phyloP scores from a whole-genome alignment of 2,113 vertebrate species.

The Chloropsis cyanopogon region DNA sequence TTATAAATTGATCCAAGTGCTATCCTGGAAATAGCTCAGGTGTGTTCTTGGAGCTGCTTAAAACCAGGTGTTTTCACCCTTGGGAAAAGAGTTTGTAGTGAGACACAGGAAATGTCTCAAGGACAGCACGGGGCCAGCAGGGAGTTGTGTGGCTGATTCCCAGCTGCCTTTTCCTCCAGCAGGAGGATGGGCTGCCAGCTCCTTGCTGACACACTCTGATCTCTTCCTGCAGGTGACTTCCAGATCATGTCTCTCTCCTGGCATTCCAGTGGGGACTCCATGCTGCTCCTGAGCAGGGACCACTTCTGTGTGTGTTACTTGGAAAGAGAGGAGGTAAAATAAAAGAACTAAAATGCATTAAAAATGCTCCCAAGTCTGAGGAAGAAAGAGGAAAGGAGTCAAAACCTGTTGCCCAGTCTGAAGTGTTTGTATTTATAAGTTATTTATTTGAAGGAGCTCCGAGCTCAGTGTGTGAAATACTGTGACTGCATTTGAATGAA shows the following conservation, averaged over 20 bases:
- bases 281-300: conserved; percentile 87
- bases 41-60: neutral
- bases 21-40: neutral
- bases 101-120: neutral
- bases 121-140: neutral
- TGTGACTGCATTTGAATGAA: neutral
- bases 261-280: conserved; percentile 79
- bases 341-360: neutral
- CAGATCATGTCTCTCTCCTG: conserved; percentile 84
- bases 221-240: conserved; percentile 78
- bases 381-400: neutral
- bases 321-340: conserved; percentile 70
- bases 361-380: neutral
- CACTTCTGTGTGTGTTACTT: conserved; percentile 91
- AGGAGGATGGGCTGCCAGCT: neutral
- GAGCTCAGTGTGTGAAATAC: neutral
- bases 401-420: neutral
- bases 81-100: neutral
- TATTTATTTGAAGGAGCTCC: conserved; percentile 2
- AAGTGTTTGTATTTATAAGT: conserved; percentile 7
- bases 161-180: neutral
- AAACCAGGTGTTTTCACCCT: neutral
- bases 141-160: neutral
- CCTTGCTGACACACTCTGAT: neutral
- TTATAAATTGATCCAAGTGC: accelerated